These are phyloP conservation scores for Magallana ariakensis DNA, from an alignment of 1,140 invertebrate species.

Conservation along the genomic window DNA sequence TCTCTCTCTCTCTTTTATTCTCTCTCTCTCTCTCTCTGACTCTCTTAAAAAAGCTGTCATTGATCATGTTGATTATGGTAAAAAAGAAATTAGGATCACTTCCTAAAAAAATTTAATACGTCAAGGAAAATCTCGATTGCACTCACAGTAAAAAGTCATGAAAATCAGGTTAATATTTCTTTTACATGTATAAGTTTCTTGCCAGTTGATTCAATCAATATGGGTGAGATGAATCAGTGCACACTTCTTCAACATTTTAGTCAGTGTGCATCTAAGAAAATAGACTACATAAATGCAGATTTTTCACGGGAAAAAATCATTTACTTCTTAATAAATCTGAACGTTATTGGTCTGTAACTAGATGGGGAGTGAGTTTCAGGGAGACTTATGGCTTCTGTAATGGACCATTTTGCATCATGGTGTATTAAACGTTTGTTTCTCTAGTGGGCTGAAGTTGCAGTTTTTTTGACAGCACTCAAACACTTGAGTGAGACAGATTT, in stretches of 20 bases:
- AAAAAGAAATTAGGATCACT: too few relatives aligned
- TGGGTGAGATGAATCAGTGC: neutral
- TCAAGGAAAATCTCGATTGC: too few relatives aligned
- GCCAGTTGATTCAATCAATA: neutral
- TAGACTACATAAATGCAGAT: neutral
- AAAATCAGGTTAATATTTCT: too few relatives aligned
- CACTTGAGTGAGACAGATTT: slow-evolving; percentile 26
- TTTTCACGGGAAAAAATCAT: slow-evolving; percentile 1
- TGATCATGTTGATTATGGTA: too few relatives aligned
- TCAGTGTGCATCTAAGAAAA: neutral
- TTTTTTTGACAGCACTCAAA: slow-evolving; percentile 25
- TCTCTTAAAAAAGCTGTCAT: too few relatives aligned
- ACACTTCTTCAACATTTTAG: neutral
- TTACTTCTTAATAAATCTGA: slow-evolving; percentile 1
- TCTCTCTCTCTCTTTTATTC: too few relatives aligned
- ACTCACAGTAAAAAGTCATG: too few relatives aligned
- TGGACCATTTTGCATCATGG: neutral
- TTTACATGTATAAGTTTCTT: too few relatives aligned
- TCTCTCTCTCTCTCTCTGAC: too few relatives aligned
- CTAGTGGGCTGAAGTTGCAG: slow-evolving; percentile 6
- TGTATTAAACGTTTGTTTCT: neutral
- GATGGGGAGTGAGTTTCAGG: too few relatives aligned
- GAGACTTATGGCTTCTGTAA: too few relatives aligned
- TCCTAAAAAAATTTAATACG: too few relatives aligned
- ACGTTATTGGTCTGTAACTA: neutral